A percentile compares a stretch with the other conserved stretches of the same genome.
Conservation (phyloP, 1,140 invertebrate species). For the Spodoptera frugiperda region DNA sequence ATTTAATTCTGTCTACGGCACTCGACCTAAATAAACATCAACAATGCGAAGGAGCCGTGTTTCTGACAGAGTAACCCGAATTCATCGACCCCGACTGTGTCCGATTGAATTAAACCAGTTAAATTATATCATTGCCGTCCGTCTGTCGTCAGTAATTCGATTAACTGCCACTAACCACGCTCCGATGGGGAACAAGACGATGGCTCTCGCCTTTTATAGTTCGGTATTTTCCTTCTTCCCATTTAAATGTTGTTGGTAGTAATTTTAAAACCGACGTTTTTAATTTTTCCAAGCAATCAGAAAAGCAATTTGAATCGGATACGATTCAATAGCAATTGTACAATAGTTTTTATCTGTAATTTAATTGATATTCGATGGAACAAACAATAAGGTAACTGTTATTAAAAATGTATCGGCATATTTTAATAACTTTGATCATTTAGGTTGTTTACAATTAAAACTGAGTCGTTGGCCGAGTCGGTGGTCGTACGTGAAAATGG, state of each 20-base stretch:
- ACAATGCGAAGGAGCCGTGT: conserved; percentile 54
- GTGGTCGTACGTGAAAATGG: too few relatives aligned
- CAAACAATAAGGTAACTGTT: conserved; percentile 16
- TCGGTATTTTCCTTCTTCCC: conserved; percentile 29
- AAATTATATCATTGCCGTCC: conserved; percentile 80
- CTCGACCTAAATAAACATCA: conserved; percentile 61
- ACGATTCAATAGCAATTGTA: conserved; percentile 39
- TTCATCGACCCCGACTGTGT: conserved; percentile 74
- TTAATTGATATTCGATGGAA: conserved; percentile 14
- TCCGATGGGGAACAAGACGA: conserved; percentile 58
- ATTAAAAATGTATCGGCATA: background rate
- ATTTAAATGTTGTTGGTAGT: conserved; percentile 34
- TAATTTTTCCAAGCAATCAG: conserved; percentile 28
- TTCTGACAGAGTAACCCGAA: conserved; percentile 70
- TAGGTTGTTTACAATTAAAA: too few relatives aligned
- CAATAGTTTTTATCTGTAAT: conserved; percentile 23
- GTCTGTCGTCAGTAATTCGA: conserved; percentile 75
- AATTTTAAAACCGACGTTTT: conserved; percentile 40
- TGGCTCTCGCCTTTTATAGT: conserved; percentile 51
- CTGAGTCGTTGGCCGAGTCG: too few relatives aligned
- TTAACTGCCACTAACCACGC: conserved; percentile 66
- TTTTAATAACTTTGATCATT: too few relatives aligned
- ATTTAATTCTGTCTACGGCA: conserved; percentile 45
- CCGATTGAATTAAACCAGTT: conserved; percentile 80
- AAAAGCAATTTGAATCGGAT: conserved; percentile 34